A percentile compares a stretch with the other conserved stretches of the same genome.
phyloP scores from a whole-genome alignment of 64 coral and sea anemone genomes.

The Acropora tenuis region DNA sequence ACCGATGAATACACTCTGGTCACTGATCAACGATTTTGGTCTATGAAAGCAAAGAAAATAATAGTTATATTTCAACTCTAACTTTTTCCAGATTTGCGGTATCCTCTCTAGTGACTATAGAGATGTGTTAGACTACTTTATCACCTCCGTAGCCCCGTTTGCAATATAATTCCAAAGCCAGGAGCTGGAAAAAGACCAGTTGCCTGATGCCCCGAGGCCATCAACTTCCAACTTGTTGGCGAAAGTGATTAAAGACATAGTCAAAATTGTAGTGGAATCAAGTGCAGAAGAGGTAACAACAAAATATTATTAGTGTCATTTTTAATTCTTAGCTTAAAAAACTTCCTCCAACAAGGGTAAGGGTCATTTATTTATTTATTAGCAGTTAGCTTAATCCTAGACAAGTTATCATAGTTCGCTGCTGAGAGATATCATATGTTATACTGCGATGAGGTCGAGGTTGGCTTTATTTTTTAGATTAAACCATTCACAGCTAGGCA shows the following conservation, averaged over 20 bases:
- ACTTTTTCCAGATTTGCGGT: slow-evolving; percentile 37
- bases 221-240: neutral
- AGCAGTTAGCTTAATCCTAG: neutral
- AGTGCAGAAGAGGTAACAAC: neutral
- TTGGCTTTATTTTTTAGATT: neutral
- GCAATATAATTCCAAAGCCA: neutral
- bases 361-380: neutral
- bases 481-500: neutral
- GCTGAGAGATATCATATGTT: neutral
- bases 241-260: neutral
- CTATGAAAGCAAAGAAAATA: neutral
- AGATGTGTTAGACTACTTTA: slow-evolving; percentile 4
- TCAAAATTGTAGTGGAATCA: neutral
- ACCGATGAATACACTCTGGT: neutral
- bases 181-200: slow-evolving; percentile 4
- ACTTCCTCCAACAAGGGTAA: neutral
- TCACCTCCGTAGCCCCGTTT: slow-evolving; percentile 8
- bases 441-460: neutral
- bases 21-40: neutral
- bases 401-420: neutral
- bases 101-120: neutral
- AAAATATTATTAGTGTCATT: neutral
- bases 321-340: neutral
- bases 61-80: neutral
- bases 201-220: neutral